Conservation (phyloP, 2,888 invertebrate genomes). For the Parelbella ahira region DNA sequence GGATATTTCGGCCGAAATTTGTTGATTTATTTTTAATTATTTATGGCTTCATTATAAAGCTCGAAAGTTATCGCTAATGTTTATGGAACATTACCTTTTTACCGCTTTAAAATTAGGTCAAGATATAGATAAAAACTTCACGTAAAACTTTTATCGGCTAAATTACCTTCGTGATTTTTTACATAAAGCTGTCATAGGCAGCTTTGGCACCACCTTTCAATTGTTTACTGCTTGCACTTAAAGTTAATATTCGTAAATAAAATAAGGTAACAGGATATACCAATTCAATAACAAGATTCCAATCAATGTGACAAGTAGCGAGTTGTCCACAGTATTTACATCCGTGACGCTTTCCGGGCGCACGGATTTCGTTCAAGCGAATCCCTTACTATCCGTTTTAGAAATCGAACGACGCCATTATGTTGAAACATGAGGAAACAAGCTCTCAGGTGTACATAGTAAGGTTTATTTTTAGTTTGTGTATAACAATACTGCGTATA, state of each 20-base stretch:
- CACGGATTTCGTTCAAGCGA: slow-evolving; percentile 34
- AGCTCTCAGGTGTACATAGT: too few relatives aligned
- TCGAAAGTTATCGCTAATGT: too few relatives aligned
- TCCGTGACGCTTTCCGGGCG: slow-evolving; percentile 26
- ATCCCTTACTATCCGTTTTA: slow-evolving; percentile 32
- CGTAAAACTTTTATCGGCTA: too few relatives aligned
- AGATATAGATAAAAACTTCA: too few relatives aligned
- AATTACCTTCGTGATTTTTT: too few relatives aligned
- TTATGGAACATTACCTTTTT: too few relatives aligned
- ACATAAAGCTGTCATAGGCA: too few relatives aligned
- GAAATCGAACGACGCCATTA: slow-evolving; percentile 26
- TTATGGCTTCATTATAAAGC: slow-evolving; percentile 3
- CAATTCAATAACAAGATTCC: slow-evolving; percentile 2
- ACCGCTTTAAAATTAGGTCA: too few relatives aligned
- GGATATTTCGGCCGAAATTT: too few relatives aligned
- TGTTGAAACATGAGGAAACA: slow-evolving; percentile 7
- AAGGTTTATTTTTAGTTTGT: slow-evolving; percentile 21
- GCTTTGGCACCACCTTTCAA: too few relatives aligned
- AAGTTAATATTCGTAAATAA: too few relatives aligned
- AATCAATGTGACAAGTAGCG: slow-evolving; percentile 17
- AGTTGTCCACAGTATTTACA: slow-evolving; percentile 20
- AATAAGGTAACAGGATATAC: slow-evolving; percentile 8
- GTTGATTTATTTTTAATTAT: neutral
- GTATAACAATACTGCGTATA: slow-evolving; percentile 31
- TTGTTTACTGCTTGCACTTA: too few relatives aligned